Evolutionary conservation across 2,888 invertebrate genomes (phyloP).

Genomic region (Tenthredo distinguenda): DNA sequence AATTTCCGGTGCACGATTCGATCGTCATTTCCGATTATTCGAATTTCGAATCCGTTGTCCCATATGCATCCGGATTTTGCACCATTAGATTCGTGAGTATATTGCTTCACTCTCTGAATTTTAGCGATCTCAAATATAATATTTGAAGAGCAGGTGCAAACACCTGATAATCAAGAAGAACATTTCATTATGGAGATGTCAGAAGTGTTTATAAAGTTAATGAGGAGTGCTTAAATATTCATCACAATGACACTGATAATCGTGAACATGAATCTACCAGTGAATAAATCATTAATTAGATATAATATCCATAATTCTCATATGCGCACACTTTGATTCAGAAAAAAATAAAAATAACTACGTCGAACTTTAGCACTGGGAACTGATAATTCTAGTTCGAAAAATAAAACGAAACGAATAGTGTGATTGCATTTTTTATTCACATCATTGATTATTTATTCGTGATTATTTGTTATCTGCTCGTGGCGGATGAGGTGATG

Average conservation of each 20-base stretch:
- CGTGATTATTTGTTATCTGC: constrained; percentile 3
- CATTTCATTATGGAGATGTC: no score
- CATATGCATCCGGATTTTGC: no score
- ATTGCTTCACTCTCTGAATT: no score
- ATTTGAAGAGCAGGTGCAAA: no score
- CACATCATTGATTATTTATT: not conserved
- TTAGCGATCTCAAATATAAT: no score
- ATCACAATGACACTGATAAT: no score
- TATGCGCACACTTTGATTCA: not conserved
- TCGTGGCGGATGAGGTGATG: constrained; percentile 4
- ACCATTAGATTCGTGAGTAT: no score
- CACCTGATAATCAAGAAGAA: no score
- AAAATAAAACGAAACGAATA: not conserved
- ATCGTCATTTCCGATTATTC: not conserved
- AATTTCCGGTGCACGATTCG: not conserved
- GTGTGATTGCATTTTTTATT: not conserved
- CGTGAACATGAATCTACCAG: no score
- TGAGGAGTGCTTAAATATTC: no score
- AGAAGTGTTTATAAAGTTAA: no score
- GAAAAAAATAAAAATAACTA: not conserved
- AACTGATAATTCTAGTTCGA: not conserved
- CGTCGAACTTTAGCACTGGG: not conserved
- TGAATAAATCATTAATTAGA: no score
- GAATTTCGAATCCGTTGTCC: not conserved
- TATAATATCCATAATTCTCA: not conserved